Evolutionary conservation across 2,113 vertebrate species (phyloP).

Genomic region (Larimichthys polyactis): DNA sequence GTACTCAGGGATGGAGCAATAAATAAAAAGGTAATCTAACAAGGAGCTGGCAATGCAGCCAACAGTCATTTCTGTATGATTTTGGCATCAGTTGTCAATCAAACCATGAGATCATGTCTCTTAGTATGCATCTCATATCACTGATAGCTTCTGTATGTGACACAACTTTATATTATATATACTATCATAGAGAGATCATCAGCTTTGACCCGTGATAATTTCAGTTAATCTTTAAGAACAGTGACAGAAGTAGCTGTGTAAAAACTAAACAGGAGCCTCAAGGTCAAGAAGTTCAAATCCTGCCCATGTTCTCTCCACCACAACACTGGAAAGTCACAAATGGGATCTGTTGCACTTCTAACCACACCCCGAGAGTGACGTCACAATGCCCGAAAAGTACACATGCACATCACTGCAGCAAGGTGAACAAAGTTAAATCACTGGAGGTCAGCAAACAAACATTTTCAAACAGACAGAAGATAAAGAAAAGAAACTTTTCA

Average conservation of each 20-base stretch:
- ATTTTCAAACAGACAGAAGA: neutral
- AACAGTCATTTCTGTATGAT: neutral
- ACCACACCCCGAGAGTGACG: neutral
- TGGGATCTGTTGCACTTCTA: neutral
- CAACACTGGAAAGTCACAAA: neutral
- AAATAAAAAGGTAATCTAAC: constrained; percentile 8
- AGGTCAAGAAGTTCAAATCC: neutral
- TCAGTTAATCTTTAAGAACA: neutral
- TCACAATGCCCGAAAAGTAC: neutral
- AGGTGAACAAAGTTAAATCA: neutral
- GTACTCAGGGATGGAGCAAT: neutral
- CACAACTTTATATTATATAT: neutral
- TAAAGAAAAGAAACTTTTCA: constrained; percentile 24
- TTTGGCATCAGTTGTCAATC: neutral
- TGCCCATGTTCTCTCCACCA: neutral
- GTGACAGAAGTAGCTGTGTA: neutral
- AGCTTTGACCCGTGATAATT: neutral
- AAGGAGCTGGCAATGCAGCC: neutral
- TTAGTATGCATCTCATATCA: no score
- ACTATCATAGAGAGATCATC: neutral
- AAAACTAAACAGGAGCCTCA: neutral
- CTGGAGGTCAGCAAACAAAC: no score
- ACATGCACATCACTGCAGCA: neutral
- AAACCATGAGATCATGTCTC: no score
- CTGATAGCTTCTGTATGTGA: neutral